A percentile compares a stretch with the other conserved stretches of the same genome.
phyloP scores from a whole-genome alignment of 2,888 invertebrate genomes.

The Amiota minor region DNA sequence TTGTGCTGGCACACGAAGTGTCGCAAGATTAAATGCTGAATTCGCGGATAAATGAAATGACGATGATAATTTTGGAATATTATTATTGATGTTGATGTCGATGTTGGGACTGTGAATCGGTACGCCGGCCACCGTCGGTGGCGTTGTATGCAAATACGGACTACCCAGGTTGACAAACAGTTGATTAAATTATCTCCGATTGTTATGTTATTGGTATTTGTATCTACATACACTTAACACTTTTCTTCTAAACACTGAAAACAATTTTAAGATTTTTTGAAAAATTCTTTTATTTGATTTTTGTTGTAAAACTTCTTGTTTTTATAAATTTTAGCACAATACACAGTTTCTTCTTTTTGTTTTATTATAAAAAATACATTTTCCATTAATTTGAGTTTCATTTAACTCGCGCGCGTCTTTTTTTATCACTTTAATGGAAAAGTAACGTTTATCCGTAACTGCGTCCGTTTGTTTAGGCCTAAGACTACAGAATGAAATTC shows the following conservation, averaged over 20 bases:
- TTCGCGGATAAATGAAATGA: slow-evolving; percentile 68
- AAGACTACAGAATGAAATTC: slow-evolving; percentile 71
- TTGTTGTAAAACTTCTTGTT: slow-evolving; percentile 5
- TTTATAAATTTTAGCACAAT: background rate
- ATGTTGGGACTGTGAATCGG: slow-evolving; percentile 42
- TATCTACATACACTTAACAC: background rate
- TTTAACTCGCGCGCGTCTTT: slow-evolving; percentile 52
- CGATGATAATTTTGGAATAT: slow-evolving; percentile 42
- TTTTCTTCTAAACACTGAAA: background rate
- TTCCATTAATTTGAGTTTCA: slow-evolving; percentile 6
- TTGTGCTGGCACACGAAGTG: slow-evolving; percentile 51
- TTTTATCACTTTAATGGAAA: background rate
- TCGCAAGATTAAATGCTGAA: slow-evolving; percentile 71
- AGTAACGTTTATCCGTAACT: slow-evolving; percentile 22
- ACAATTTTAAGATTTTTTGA: background rate
- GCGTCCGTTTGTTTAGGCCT: slow-evolving; percentile 72
- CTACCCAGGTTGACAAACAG: slow-evolving; percentile 72
- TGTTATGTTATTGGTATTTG: background rate
- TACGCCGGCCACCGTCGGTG: slow-evolving; percentile 70
- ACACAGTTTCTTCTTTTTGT: too few relatives aligned
- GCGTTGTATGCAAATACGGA: slow-evolving; percentile 70
- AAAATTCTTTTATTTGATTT: slow-evolving; percentile 8
- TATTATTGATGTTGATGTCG: slow-evolving; percentile 29
- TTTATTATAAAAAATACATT: slow-evolving; percentile 1
- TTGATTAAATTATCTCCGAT: slow-evolving; percentile 19